phyloP scores from a whole-genome alignment of 2,797 vertebrate species.

The Orestias chungarensis region DNA sequence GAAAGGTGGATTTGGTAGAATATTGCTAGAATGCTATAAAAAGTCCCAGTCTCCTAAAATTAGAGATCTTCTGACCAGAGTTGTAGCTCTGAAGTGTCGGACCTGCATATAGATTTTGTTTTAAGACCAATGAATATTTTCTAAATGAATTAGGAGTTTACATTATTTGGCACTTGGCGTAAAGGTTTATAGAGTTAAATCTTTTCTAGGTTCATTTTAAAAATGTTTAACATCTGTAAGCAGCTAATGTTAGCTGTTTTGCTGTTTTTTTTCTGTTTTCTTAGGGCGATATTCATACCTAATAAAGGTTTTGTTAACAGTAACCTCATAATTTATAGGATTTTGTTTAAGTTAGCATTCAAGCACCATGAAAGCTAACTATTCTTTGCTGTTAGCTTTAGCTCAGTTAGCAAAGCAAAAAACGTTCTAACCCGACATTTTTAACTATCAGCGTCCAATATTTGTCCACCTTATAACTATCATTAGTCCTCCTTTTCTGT shows the following conservation, averaged over 20 bases:
- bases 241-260: not conserved
- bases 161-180: not conserved
- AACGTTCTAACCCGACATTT: not conserved
- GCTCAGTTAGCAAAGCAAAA: not conserved
- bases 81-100: not conserved
- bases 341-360: not conserved
- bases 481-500: not conserved
- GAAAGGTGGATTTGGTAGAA: not conserved
- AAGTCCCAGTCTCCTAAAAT: not conserved
- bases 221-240: not conserved
- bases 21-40: not conserved
- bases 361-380: not conserved
- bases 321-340: not conserved
- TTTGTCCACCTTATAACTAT: not conserved
- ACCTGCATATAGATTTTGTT: too few relatives aligned
- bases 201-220: not conserved
- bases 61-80: not conserved
- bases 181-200: not conserved
- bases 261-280: not conserved
- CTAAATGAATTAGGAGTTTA: not conserved
- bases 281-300: not conserved
- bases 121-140: too few relatives aligned
- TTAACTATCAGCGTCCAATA: not conserved
- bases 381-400: not conserved
- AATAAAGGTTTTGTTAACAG: not conserved